Evolutionary conservation across 2,797 vertebrate genomes (phyloP).

Genomic region (Peromyscus nudipes): DNA sequence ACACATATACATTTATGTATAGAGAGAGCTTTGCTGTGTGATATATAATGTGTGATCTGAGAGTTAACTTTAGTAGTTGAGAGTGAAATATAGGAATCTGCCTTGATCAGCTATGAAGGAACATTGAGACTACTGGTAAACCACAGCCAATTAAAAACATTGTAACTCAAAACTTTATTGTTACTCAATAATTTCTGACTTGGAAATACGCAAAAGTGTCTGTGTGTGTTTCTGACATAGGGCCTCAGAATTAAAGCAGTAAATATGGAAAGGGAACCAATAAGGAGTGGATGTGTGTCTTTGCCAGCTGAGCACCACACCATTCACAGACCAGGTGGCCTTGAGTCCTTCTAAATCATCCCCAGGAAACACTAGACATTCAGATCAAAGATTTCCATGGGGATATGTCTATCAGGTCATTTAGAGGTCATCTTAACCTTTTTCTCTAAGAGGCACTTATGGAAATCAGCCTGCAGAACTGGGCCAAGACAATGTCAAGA

Average conservation of each 20-base stretch:
- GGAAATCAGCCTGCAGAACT: slow-evolving; percentile 63
- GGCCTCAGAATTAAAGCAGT: not conserved
- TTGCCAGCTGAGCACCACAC: not conserved
- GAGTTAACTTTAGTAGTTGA: not conserved
- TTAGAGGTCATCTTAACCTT: slow-evolving; percentile 71
- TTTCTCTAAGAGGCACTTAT: not conserved
- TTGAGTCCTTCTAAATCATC: slow-evolving; percentile 40
- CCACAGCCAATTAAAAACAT: not conserved
- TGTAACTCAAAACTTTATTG: not conserved
- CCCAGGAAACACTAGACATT: not conserved
- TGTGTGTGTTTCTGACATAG: not conserved
- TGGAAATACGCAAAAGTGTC: not conserved
- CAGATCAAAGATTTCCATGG: slow-evolving; percentile 30
- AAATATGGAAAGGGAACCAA: not conserved
- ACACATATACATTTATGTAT: not conserved
- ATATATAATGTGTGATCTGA: not conserved
- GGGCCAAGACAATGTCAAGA: slow-evolving; percentile 14
- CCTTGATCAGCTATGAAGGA: not conserved
- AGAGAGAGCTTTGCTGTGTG: not conserved
- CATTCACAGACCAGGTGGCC: not conserved
- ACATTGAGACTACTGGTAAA: not conserved
- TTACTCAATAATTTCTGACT: not conserved
- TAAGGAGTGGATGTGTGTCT: not conserved
- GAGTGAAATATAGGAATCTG: not conserved
- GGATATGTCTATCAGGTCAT: slow-evolving; percentile 6